Evolutionary conservation across 2,113 vertebrate species (phyloP).

Genomic region (Danionella cerebrum): DNA sequence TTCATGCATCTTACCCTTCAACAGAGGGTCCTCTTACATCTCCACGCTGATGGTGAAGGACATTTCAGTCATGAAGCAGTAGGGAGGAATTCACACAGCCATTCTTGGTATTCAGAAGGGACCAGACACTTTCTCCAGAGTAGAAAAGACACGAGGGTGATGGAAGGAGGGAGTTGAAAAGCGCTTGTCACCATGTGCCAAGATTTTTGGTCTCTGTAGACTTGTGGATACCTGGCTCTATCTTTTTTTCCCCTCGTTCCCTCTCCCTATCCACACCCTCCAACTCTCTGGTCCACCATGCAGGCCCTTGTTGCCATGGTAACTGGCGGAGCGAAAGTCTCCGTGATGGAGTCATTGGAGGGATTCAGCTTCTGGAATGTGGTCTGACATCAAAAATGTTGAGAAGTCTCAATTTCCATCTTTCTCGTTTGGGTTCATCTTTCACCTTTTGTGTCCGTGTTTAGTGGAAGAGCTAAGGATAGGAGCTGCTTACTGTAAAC

Average conservation of each 20-base stretch:
- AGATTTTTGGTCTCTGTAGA: slow-evolving; percentile 3
- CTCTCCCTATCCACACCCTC: neutral
- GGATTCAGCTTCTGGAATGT: slow-evolving; percentile 30
- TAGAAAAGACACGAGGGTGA: neutral
- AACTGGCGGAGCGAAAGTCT: slow-evolving; percentile 23
- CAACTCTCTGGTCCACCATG: slow-evolving; percentile 20
- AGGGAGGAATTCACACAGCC: neutral
- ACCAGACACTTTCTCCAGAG: neutral
- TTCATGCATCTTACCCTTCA: slow-evolving; percentile 36
- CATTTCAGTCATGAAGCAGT: slow-evolving; percentile 27
- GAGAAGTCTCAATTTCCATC: neutral
- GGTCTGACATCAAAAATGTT: slow-evolving; percentile 16
- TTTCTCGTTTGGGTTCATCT: neutral
- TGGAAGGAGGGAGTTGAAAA: slow-evolving; percentile 27
- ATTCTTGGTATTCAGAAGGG: slow-evolving; percentile 22
- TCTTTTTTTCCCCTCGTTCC: neutral
- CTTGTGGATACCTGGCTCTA: neutral
- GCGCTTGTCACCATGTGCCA: slow-evolving; percentile 7
- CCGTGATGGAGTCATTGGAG: slow-evolving; percentile 21
- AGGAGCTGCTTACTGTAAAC: neutral
- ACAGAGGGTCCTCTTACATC: slow-evolving; percentile 5
- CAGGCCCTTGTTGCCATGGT: slow-evolving; percentile 41
- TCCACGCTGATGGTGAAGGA: slow-evolving; percentile 48
- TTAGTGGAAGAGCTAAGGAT: neutral
- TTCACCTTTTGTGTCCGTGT: neutral